A percentile compares a stretch with the other conserved stretches of the same genome.
These are phyloP conservation scores for Caenorhabditis brenneri DNA, from an alignment of 1,140 invertebrate species.

Conservation along the genomic window DNA sequence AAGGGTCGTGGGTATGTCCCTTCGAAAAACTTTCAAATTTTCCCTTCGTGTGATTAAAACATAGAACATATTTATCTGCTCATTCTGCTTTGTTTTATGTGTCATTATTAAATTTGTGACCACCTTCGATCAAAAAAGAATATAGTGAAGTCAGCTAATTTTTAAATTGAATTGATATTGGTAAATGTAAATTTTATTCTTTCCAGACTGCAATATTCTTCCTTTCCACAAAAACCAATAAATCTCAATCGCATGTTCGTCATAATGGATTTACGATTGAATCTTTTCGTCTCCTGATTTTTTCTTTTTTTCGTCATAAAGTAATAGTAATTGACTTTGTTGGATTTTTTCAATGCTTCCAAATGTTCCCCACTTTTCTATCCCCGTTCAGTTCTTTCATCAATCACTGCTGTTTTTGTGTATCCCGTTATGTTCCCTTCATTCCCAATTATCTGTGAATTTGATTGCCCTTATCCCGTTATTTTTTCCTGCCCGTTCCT, in stretches of 20 bases:
- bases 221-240: not conserved
- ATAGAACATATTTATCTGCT: not conserved
- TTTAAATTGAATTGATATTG: not conserved
- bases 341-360: not conserved
- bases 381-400: not conserved
- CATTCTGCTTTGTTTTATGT: not conserved
- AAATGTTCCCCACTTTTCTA: not conserved
- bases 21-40: too few species aligned
- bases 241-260: constrained; percentile 15
- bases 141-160: not conserved
- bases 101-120: not conserved
- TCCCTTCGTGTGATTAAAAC: not conserved
- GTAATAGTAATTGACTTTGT: constrained; percentile 19
- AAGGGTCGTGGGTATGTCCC: too few species aligned
- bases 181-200: not conserved
- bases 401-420: not conserved
- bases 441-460: constrained; percentile 20
- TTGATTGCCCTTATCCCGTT: not conserved
- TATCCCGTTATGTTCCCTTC: not conserved
- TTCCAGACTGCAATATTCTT: not conserved
- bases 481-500: not conserved
- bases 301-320: not conserved
- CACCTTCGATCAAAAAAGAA: not conserved
- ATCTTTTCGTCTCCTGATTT: not conserved
- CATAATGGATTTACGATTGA: constrained; percentile 14